These are phyloP conservation scores for Zele albiditarsus DNA, from an alignment of 2,888 invertebrate genomes.

Conservation along the genomic window DNA sequence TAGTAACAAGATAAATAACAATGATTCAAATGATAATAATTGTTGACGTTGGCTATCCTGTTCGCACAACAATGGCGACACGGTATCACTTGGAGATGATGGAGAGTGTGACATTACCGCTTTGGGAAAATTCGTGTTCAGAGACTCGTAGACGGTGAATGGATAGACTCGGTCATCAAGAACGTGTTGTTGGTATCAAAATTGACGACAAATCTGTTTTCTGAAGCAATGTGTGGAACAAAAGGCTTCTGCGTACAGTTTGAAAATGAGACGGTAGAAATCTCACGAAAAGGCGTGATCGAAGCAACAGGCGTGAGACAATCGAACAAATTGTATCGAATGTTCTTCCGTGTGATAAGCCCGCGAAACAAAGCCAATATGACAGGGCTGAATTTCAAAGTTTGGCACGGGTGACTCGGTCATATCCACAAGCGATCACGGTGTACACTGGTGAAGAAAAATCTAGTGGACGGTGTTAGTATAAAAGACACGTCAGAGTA, in stretches of 20 bases:
- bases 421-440: constrained; percentile 43
- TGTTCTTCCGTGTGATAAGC: constrained; percentile 41
- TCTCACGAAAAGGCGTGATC: constrained; percentile 16
- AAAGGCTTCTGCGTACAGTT: constrained; percentile 42
- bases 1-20: no score
- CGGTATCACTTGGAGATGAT: no score
- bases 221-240: constrained; percentile 46
- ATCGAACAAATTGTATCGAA: constrained; percentile 46
- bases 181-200: constrained; percentile 53
- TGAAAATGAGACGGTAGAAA: constrained; percentile 29
- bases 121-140: no score
- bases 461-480: constrained; percentile 37
- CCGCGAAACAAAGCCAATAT: constrained; percentile 35
- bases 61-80: no score
- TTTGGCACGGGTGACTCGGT: constrained; percentile 53
- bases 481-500: constrained; percentile 41
- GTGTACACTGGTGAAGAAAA: constrained; percentile 35
- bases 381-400: constrained; percentile 32
- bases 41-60: no score
- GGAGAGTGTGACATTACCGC: no score
- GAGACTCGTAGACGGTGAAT: no score
- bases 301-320: constrained; percentile 44
- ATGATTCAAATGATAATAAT: no score
- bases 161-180: no score
- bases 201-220: constrained; percentile 53